Evolutionary conservation across 2,888 invertebrate species (phyloP).

Genomic region (Drosophila pseudotalamancana): DNA sequence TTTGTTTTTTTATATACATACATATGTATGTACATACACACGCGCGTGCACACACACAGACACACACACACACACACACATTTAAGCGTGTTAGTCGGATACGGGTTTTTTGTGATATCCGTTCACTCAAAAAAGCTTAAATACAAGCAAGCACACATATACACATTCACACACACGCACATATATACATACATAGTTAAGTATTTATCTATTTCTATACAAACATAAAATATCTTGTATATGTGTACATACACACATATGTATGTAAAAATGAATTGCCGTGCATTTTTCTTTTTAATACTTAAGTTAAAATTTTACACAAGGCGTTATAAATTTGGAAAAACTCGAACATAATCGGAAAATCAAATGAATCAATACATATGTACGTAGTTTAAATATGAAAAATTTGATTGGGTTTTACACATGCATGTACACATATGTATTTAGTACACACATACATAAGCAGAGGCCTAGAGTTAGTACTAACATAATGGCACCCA

Average conservation of each 20-base stretch:
- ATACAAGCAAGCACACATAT: slow-evolving; percentile 12
- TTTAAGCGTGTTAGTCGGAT: slow-evolving; percentile 37
- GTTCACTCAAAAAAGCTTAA: slow-evolving; percentile 48
- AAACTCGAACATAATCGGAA: too few relatives aligned
- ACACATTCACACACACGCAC: background rate
- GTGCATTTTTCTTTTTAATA: background rate
- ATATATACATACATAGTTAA: background rate
- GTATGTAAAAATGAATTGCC: background rate
- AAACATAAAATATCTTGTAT: slow-evolving; percentile 16
- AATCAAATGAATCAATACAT: too few relatives aligned
- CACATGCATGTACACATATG: too few relatives aligned
- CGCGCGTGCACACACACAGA: background rate
- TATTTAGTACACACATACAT: too few relatives aligned
- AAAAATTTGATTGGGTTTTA: too few relatives aligned
- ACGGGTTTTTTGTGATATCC: slow-evolving; percentile 45
- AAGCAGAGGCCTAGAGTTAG: too few relatives aligned
- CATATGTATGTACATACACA: background rate
- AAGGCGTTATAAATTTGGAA: too few relatives aligned
- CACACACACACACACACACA: slow-evolving; percentile 4
- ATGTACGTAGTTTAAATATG: too few relatives aligned
- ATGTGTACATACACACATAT: background rate
- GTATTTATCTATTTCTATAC: slow-evolving; percentile 4
- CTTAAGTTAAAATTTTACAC: too few relatives aligned
- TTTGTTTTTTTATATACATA: slow-evolving; percentile 8
- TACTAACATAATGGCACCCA: too few relatives aligned